These are phyloP conservation scores for Pseudopipra pipra DNA, from an alignment of 2,113 vertebrate species.

Conservation along the genomic window DNA sequence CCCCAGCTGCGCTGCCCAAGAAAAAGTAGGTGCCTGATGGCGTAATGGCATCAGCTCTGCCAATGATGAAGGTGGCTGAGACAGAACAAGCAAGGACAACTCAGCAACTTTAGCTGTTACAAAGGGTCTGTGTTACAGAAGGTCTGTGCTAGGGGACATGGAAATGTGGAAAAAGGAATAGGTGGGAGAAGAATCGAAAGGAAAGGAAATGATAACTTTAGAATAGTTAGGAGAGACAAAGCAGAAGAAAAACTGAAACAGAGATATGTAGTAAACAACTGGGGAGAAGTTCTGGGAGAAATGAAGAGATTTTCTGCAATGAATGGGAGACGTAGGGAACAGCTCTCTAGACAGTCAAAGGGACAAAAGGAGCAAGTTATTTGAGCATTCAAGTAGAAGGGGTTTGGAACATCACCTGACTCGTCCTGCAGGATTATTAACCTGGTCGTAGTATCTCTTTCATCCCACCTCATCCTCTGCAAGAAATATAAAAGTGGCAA, in stretches of 20 bases:
- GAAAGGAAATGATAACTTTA: background rate
- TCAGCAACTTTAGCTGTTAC: background rate
- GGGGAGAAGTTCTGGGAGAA: background rate
- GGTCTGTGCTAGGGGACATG: fast-evolving
- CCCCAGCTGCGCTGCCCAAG: background rate
- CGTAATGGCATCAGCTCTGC: background rate
- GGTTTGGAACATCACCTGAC: background rate
- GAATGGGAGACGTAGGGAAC: background rate
- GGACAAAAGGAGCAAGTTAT: background rate
- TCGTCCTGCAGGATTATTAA: background rate
- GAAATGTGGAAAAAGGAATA: background rate
- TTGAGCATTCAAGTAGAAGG: background rate
- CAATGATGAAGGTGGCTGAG: background rate
- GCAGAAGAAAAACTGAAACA: background rate
- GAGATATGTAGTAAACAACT: background rate
- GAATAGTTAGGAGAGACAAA: background rate
- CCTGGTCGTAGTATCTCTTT: background rate
- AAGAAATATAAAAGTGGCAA: background rate
- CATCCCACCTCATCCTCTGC: background rate
- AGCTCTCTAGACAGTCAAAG: background rate
- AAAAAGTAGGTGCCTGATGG: background rate
- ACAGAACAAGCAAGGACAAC: background rate
- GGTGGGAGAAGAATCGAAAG: background rate
- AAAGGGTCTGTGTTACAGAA: background rate
- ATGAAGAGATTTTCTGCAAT: background rate